Conservation (phyloP, 2,113 vertebrate species). For the Arothron firmamentum region DNA sequence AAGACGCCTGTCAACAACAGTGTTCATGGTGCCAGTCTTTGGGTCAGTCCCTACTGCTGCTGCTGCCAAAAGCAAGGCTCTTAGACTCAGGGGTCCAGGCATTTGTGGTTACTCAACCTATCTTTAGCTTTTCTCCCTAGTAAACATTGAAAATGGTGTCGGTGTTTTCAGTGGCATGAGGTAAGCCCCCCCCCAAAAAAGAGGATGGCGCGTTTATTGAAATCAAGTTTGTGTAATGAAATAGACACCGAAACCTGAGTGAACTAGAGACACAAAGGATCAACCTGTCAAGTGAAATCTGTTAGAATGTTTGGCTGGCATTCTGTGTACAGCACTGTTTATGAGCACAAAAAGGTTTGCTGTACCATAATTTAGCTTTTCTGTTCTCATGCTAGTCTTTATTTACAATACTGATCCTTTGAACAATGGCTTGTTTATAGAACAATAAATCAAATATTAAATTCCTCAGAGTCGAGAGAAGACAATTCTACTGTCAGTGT, state of each 20-base stretch:
- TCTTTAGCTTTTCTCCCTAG: constrained; percentile 56
- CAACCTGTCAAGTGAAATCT: constrained; percentile 10
- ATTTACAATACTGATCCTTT: constrained; percentile 14
- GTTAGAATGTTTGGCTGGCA: constrained; percentile 20
- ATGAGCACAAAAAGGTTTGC: constrained; percentile 38
- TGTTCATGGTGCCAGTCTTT: constrained; percentile 51
- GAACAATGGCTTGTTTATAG: constrained; percentile 34
- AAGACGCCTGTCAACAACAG: constrained; percentile 59
- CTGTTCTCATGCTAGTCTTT: constrained; percentile 32
- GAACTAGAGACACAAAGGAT: neutral
- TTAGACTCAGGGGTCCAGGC: constrained; percentile 37
- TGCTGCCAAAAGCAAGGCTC: constrained; percentile 55
- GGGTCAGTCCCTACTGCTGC: constrained; percentile 49
- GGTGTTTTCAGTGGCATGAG: constrained; percentile 31
- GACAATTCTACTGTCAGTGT: neutral
- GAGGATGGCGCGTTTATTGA: constrained; percentile 8
- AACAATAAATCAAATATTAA: constrained; percentile 20
- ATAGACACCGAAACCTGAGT: no score
- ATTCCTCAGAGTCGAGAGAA: constrained; percentile 9
- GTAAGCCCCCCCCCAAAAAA: constrained; percentile 1
- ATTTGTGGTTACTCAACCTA: constrained; percentile 52
- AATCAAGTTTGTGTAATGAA: neutral
- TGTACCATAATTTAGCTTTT: constrained; percentile 38
- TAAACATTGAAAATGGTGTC: constrained; percentile 43
- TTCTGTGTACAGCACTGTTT: constrained; percentile 27